Base-by-base conservation (phyloP, 2,113 vertebrate genomes). In the Henicopernis longicauda region DNA sequence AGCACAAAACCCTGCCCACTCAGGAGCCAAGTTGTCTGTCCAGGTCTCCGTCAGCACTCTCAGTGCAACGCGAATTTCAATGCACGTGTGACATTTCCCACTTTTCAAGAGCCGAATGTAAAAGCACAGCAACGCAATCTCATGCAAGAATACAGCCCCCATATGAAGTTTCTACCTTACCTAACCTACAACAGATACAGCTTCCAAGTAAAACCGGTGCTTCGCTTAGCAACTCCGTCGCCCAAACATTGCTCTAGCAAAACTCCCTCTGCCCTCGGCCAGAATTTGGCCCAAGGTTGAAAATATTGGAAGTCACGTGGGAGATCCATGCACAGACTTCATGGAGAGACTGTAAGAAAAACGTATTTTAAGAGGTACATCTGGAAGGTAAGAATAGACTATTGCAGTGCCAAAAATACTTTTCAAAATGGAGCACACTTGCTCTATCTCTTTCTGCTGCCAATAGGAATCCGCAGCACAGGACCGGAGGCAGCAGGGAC, bases 401-500 rank as follows among this genome's bases (percentile, higher is more conserved):
- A 10, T 21, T 61, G 77, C 69, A 57, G 70, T 10, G 77, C 92
- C 94, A 97, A 91, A 90, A 95, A 72, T 49, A 36, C 54, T 62
- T 66, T 94, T 91, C 66, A 93, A 95, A 96, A 96, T 40, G 94
- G 89, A 95, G 84, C 73, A 85, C 61, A 10, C 86, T 89, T 72
- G 69, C 82, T 94, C 86, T 47, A 27, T 27, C 58, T 57, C 73
- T 50, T 82, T 57, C 81, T 80, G 77, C 58, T 97, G 95, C 94
- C 93, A 94, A 92, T 66, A 94, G 86, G 49, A 89, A 72, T 25
- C 61, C 3, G 8, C 49, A 3, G 91, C 96, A 72, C 31, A 65
- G 66, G 36, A 52, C 83, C 16, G 27, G 69, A 95, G 83, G 49
- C 95, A 97, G 81, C 66, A 89, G 91, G 91, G 86, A 97, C 93